These are phyloP conservation scores for Lepeophtheirus nordmannii DNA, from an alignment of 2,888 invertebrate species.

Conservation along the genomic window DNA sequence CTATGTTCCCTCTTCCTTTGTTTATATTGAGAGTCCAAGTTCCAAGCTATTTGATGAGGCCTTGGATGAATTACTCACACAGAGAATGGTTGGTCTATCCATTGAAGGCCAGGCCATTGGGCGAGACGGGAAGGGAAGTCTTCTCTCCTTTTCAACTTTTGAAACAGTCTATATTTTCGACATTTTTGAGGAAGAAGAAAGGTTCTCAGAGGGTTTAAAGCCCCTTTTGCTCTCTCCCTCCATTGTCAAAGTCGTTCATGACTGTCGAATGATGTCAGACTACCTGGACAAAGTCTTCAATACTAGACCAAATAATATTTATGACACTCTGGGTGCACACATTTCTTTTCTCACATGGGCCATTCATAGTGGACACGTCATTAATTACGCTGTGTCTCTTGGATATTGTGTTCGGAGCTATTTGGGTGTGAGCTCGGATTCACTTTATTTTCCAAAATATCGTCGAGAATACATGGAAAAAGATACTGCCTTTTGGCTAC, in stretches of 20 bases:
- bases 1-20: neutral
- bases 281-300: neutral
- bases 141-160: constrained; percentile 32
- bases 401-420: constrained; percentile 4
- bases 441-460: constrained; percentile 3
- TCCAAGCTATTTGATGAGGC: constrained; percentile 5
- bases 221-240: constrained; percentile 36
- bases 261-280: constrained; percentile 44
- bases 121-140: constrained; percentile 32
- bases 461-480: neutral
- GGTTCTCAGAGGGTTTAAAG: constrained; percentile 35
- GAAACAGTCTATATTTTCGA: constrained; percentile 34
- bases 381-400: neutral
- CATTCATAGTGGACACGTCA: constrained; percentile 1
- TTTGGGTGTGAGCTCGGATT: neutral
- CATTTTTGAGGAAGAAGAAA: constrained; percentile 27
- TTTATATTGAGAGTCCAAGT: neutral
- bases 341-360: constrained; percentile 6
- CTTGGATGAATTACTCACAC: constrained; percentile 21
- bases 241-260: constrained; percentile 45
- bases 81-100: constrained; percentile 31
- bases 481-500: neutral
- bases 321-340: constrained; percentile 19
- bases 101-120: constrained; percentile 33
- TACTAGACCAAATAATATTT: constrained; percentile 7